Evolutionary conservation across 2,113 vertebrate species (phyloP).

Genomic region (Gasterosteus aculeatus): DNA sequence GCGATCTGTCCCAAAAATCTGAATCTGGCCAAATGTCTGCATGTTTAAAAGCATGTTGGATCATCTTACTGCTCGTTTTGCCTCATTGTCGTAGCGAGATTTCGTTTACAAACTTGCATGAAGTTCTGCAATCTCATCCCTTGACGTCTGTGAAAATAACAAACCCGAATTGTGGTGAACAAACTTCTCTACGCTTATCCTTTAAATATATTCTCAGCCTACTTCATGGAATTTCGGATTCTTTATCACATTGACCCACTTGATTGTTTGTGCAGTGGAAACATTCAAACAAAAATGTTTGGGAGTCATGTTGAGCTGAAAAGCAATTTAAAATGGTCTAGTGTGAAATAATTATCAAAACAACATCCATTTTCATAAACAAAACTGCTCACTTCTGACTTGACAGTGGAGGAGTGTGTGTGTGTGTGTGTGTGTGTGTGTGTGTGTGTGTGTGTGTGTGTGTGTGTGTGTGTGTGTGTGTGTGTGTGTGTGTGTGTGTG

Average conservation of each 20-base stretch:
- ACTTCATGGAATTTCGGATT: not conserved
- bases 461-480: not conserved
- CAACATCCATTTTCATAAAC: conserved; percentile 17
- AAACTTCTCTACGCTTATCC: not conserved
- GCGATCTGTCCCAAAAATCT: not conserved
- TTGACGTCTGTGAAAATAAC: not conserved
- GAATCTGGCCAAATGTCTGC: not conserved
- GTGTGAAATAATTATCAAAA: conserved; percentile 24
- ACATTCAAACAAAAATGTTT: conserved; percentile 4
- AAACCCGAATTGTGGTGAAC: not conserved
- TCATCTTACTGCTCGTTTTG: not conserved
- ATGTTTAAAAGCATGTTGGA: not conserved
- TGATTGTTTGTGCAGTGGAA: not conserved
- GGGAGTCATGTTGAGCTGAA: not conserved
- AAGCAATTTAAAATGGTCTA: conserved; percentile 2
- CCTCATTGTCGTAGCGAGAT: not conserved
- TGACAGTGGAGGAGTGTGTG: conserved; percentile 3
- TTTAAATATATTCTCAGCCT: not conserved
- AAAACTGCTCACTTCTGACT: not conserved
- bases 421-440: not conserved
- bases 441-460: not conserved
- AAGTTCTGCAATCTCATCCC: not conserved
- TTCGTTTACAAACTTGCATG: not conserved
- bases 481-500: not conserved
- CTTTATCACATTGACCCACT: not conserved